Evolutionary conservation across 2,888 invertebrate species (phyloP), one percentile per base, ranked within the genome.

Genomic region (Patella pellucida): DNA sequence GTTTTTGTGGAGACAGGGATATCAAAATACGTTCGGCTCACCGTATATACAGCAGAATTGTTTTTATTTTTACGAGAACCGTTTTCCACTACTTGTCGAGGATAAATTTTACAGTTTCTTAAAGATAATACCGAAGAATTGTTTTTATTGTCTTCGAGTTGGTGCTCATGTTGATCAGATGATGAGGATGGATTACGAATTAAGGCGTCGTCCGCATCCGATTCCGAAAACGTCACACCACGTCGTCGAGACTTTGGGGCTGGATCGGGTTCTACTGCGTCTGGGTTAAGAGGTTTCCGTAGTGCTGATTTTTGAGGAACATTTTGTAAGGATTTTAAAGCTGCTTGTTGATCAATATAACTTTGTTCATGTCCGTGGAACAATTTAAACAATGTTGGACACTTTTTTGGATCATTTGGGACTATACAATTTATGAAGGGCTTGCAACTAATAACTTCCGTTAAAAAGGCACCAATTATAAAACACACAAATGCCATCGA

Each of bases 41-140:
- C 62, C 12, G 23, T 62, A 19, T 62, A 62, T 23, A 62, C 62
- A 23, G 62, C 23, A 23, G 19, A 19, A 23, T 19, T 23, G 19
- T 62, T 12, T 62, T 19, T 62, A 23, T 62, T 62, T 23, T 23
- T 12, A 19, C 11, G 19, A 62, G 19, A 19, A 11, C 23, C 62
- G 3, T 41, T 56, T 9, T 67, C 70, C 15, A 41, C 52, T 15
- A 41, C 52, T 15, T 67, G 62, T 67, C 52, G 54, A 23, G 74
- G 74, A 67, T 70, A 54, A 7, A 74, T 74, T 71, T 62, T 69
- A 71, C 69, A 74, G 52, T 74, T 70, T 19, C 74, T 50, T 54
- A 74, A 27, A 68, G 74, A 74, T 51, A 74, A 51, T 2, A 67
- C 51, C 16, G 74, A 74, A 19, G 70, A 62, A 50, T 69, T 68